Conservation (phyloP, 2,888 invertebrate genomes). For the Harpagoxenus sublaevis region DNA sequence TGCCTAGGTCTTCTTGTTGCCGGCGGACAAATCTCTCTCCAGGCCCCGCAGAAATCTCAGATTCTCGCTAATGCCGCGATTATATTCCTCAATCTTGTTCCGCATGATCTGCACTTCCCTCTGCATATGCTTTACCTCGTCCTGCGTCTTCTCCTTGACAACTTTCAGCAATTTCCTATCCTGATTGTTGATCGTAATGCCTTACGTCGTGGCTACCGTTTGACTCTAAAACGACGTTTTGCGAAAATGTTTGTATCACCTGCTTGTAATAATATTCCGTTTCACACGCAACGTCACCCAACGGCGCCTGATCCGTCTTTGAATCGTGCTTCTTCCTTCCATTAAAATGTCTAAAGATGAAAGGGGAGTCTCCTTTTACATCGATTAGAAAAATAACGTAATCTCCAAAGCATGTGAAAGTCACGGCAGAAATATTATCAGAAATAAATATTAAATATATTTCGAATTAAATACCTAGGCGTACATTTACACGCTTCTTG, state of each 20-base stretch:
- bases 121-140: constrained; percentile 77
- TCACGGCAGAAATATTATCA: neutral
- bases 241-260: constrained; percentile 61
- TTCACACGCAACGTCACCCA: constrained; percentile 72
- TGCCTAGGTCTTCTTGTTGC: constrained; percentile 63
- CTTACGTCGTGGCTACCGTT: neutral
- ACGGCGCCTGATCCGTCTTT: constrained; percentile 56
- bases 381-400: constrained; percentile 38
- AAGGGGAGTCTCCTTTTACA: neutral
- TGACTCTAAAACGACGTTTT: neutral
- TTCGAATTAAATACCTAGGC: constrained; percentile 39
- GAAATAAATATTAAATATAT: neutral
- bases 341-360: constrained; percentile 58
- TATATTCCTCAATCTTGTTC: constrained; percentile 78
- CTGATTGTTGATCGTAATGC: constrained; percentile 57
- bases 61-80: constrained; percentile 78
- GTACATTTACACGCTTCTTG: constrained; percentile 1
- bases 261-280: constrained; percentile 79
- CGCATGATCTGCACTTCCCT: constrained; percentile 76
- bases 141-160: constrained; percentile 77
- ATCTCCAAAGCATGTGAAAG: neutral
- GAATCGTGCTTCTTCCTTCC: constrained; percentile 66
- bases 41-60: constrained; percentile 77
- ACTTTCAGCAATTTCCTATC: constrained; percentile 74
- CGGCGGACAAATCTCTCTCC: constrained; percentile 71